Evolutionary conservation across 2,113 vertebrate species (phyloP).

Genomic region (Pavo muticus): DNA sequence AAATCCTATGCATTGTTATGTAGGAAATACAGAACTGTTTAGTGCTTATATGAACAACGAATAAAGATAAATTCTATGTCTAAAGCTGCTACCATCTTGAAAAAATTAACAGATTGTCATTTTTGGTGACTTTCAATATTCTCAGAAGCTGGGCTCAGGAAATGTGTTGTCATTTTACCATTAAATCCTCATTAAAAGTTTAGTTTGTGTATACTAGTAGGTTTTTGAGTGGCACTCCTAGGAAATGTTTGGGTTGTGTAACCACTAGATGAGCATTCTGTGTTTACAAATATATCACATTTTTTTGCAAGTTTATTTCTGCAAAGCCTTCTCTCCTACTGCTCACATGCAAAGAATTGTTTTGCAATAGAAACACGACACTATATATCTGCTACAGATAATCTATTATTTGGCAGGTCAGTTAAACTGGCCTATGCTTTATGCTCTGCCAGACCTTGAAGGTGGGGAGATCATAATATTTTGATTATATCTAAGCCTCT

Average conservation of each 20-base stretch:
- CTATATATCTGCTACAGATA: constrained; percentile 38
- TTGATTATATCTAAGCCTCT: constrained; percentile 34
- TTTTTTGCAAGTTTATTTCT: constrained; percentile 27
- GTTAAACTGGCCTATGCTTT: background rate
- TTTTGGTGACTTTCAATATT: constrained; percentile 7
- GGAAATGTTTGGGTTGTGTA: background rate
- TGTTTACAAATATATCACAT: constrained; percentile 20
- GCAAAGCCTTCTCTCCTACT: background rate
- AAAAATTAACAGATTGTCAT: background rate
- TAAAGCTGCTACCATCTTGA: background rate
- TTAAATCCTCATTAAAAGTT: constrained; percentile 23
- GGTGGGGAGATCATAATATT: constrained; percentile 46
- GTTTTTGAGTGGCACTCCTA: background rate
- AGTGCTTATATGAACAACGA: background rate
- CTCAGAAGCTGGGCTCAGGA: constrained; percentile 41
- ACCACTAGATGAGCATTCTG: background rate
- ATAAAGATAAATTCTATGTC: background rate
- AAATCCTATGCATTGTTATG: background rate
- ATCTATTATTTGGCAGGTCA: constrained; percentile 31
- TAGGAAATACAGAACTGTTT: background rate
- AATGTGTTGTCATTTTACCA: background rate
- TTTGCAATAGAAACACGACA: constrained; percentile 18
- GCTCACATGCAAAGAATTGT: background rate
- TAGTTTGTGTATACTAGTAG: background rate
- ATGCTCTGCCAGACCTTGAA: constrained; percentile 29